Base-by-base conservation (phyloP, 2,113 vertebrate genomes). In the Callionymus lyra region DNA sequence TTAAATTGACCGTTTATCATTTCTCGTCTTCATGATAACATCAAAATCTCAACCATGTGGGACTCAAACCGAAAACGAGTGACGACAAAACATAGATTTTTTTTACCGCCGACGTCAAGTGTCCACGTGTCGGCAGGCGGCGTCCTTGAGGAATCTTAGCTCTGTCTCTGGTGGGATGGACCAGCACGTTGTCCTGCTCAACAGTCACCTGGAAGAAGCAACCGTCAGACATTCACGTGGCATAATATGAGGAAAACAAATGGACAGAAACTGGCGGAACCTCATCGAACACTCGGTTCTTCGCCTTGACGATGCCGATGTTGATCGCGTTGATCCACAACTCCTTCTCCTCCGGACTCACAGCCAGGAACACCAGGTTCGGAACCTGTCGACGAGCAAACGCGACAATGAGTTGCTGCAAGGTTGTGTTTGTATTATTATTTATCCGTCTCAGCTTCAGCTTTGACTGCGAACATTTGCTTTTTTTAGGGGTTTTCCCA, bases 261-360 rank as follows among this genome's bases (percentile, higher is more conserved):
- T 17, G 15, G 37, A 10, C 38, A 19, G 17, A 12, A 36, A 13
- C 34, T 15, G 13, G 11, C 9, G 10, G 6, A 14, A 94, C 93
- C 90, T 96, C 88, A 4, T 98, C 94, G 21, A 95, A 50, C 65
- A 93, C 74, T 38, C 88, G 85, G 79, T 94, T 97, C 68, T 97
- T 97, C 47, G 93, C 91, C n/a, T 85, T 86, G 18, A 81, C 82
- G 68, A 98, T 92, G 0, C 91, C 92, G 0, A 82, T 78, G 48
- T 89, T 95, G 60, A 98, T 82, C 45, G 85, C 88, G 0, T 80
- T 91, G 53, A 98, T 87, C 94, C 94, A 98, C 0, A 87, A 94
- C 36, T 98, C 94, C 21, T 98, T 98, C 53, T 98, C 94, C 54
- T 98, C 94, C 0, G 94, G 93, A 87, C 93, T 98, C 41, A 97